These are phyloP conservation scores for Heliconius hewitsoni DNA, from an alignment of 1,140 invertebrate genomes.

Conservation along the genomic window DNA sequence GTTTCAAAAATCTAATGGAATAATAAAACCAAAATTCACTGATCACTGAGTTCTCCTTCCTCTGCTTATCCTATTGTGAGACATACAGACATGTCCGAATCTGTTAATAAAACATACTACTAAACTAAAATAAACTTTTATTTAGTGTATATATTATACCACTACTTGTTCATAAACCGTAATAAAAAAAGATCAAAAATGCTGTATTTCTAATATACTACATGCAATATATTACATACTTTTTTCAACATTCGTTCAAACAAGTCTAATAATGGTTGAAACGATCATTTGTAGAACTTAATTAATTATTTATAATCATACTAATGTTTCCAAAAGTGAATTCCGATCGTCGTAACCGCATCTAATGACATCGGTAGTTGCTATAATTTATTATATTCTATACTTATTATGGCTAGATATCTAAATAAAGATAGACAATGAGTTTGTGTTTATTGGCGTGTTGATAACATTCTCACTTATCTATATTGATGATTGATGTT, in stretches of 20 bases:
- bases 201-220: too few species aligned
- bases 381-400: neutral
- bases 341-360: neutral
- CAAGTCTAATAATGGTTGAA: neutral
- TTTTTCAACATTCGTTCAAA: neutral
- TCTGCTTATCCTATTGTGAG: too few species aligned
- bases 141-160: too few species aligned
- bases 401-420: neutral
- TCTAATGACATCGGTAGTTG: neutral
- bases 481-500: neutral
- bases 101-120: too few species aligned
- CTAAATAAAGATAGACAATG: neutral
- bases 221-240: neutral
- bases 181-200: too few species aligned
- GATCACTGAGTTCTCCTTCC: too few species aligned
- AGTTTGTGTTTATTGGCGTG: neutral
- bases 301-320: neutral
- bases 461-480: neutral
- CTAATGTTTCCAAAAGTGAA: constrained; percentile 3
- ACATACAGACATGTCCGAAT: too few species aligned
- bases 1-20: too few species aligned
- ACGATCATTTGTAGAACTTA: neutral
- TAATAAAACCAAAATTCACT: too few species aligned
- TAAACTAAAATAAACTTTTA: too few species aligned
- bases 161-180: too few species aligned